A percentile compares a stretch with the other conserved stretches of the same genome.
phyloP scores from a whole-genome alignment of 1,140 invertebrate genomes.

The Steinernema feltiae region DNA sequence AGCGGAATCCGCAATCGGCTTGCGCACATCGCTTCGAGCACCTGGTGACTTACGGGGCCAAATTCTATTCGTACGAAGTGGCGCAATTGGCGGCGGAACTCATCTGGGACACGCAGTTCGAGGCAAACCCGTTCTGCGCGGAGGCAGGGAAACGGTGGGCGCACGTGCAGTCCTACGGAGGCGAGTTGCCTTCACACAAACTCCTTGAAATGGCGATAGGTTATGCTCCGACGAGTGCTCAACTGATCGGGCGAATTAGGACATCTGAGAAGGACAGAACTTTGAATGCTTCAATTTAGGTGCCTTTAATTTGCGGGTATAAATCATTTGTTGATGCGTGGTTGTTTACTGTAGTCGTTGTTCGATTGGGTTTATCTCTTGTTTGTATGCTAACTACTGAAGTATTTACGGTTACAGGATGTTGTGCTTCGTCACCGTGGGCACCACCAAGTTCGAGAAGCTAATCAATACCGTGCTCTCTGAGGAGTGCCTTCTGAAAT shows the following conservation, averaged over 20 bases:
- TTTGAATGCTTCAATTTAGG: neutral
- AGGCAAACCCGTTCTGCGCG: slow-evolving; percentile 71
- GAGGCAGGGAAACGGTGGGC: slow-evolving; percentile 49
- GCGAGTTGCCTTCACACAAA: slow-evolving; percentile 48
- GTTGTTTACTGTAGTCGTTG: no score
- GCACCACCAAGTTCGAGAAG: neutral
- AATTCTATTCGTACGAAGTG: slow-evolving; percentile 94
- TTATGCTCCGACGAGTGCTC: slow-evolving; percentile 23
- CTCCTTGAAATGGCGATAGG: slow-evolving; percentile 41
- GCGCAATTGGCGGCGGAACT: slow-evolving; percentile 83
- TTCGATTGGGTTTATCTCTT: no score
- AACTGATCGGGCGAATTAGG: slow-evolving; percentile 17
- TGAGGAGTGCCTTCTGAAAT: neutral
- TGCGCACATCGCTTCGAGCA: slow-evolving; percentile 95
- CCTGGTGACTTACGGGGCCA: slow-evolving; percentile 90
- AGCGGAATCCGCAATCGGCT: slow-evolving; percentile 62
- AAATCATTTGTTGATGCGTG: neutral
- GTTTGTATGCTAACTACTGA: neutral
- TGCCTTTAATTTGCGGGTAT: neutral
- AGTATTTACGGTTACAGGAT: neutral
- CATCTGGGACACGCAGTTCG: slow-evolving; percentile 85
- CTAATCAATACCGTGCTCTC: neutral
- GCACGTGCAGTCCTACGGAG: slow-evolving; percentile 50
- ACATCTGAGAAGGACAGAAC: neutral
- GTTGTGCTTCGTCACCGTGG: neutral